These are phyloP conservation scores for Yponomeuta plumbellus DNA, from an alignment of 2,888 invertebrate genomes.

Conservation along the genomic window DNA sequence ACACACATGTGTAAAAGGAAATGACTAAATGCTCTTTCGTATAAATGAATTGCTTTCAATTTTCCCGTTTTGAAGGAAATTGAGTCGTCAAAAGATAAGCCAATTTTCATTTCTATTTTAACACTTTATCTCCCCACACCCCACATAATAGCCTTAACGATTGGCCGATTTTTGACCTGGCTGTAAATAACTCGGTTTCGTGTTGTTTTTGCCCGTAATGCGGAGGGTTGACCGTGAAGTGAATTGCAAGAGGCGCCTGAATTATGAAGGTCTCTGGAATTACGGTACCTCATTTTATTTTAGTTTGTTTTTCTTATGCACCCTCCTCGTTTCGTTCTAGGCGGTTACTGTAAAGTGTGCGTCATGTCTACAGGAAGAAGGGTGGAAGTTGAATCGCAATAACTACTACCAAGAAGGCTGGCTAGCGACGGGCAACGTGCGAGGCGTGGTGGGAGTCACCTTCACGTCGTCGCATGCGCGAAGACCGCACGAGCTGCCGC, in stretches of 20 bases:
- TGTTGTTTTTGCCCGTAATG: not conserved
- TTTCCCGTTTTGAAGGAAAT: not conserved
- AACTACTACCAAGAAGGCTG: slow-evolving; percentile 99
- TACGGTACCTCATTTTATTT: not conserved
- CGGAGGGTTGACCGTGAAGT: not conserved
- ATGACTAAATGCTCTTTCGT: not conserved
- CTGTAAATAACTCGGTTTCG: not conserved
- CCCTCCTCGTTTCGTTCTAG: not conserved
- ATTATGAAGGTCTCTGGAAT: not conserved
- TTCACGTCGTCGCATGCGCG: slow-evolving; percentile 96
- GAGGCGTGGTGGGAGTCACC: slow-evolving; percentile 96
- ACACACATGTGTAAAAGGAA: not conserved
- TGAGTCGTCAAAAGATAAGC: not conserved
- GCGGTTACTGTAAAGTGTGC: not conserved
- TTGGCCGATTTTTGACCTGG: not conserved
- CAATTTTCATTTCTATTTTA: not conserved
- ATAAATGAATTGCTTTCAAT: not conserved
- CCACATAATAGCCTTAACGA: not conserved
- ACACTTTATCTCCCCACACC: not conserved
- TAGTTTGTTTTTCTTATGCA: not conserved
- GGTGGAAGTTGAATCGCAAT: slow-evolving; percentile 95
- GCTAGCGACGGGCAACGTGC: slow-evolving; percentile 96
- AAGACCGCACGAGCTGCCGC: slow-evolving; percentile 89
- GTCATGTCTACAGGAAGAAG: slow-evolving; percentile 83
- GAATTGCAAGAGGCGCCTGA: not conserved